Conservation (phyloP, 2,888 invertebrate species). For the Caenorhabditis macrosperma region DNA sequence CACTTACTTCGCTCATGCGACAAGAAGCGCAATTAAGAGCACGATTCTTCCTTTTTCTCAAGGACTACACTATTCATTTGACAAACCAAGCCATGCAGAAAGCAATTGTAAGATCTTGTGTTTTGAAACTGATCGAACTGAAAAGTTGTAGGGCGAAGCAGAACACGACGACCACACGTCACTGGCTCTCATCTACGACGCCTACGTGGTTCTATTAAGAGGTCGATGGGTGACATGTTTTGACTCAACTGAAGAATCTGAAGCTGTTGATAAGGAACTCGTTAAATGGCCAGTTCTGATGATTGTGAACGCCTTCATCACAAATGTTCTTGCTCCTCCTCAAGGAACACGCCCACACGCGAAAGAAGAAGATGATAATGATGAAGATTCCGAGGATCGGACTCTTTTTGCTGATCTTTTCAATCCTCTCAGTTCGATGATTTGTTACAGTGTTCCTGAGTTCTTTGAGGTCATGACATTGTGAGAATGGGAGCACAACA, state of each 20-base stretch:
- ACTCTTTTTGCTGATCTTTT: constrained; percentile 81
- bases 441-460: constrained; percentile 60
- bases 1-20: constrained; percentile 81
- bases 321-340: constrained; percentile 87
- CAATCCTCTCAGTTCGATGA: constrained; percentile 80
- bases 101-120: constrained; percentile 66
- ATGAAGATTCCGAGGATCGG: constrained; percentile 84
- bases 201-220: constrained; percentile 85
- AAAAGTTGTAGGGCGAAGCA: constrained; percentile 56
- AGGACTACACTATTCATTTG: constrained; percentile 65
- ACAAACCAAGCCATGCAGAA: constrained; percentile 64
- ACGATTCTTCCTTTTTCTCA: constrained; percentile 63
- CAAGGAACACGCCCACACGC: constrained; percentile 85
- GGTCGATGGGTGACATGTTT: constrained; percentile 65
- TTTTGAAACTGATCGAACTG: too few relatives aligned
- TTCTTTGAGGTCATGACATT: constrained; percentile 64
- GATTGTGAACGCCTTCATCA: constrained; percentile 88
- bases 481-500: constrained; percentile 43
- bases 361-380: constrained; percentile 83
- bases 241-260: constrained; percentile 35
- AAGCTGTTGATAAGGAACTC: constrained; percentile 57
- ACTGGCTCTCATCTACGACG: constrained; percentile 85
- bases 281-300: constrained; percentile 73
- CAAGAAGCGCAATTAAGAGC: constrained; percentile 82
- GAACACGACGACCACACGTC: constrained; percentile 84